Percentiles rank a stretch among this genome's conserved stretches.
These are phyloP conservation scores for Psilopsiagon aurifrons DNA, from an alignment of 2,113 vertebrate genomes.

Conservation along the genomic window DNA sequence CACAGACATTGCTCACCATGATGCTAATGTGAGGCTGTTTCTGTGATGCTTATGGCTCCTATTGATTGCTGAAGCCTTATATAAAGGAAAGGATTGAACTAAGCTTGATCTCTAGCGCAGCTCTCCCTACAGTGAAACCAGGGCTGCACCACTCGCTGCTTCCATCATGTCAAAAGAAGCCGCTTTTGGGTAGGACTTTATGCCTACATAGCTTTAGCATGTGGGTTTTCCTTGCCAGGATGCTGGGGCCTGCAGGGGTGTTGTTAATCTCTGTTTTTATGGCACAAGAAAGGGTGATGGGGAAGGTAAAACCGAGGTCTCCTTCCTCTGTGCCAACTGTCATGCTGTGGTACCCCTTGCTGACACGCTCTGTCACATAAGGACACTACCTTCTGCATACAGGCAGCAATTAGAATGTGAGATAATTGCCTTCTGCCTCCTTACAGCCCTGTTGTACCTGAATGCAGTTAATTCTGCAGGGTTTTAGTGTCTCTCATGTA, in stretches of 20 bases:
- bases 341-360: neutral
- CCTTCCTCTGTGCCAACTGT: neutral
- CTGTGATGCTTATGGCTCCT: neutral
- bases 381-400: neutral
- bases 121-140: neutral
- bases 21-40: neutral
- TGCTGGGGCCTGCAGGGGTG: neutral
- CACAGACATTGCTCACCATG: neutral
- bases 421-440: neutral
- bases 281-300: neutral
- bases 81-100: neutral
- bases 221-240: neutral
- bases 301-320: neutral
- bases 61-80: neutral
- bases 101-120: neutral
- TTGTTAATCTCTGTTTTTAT: neutral
- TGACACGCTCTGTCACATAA: neutral
- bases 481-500: neutral
- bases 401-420: neutral
- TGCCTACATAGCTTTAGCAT: neutral
- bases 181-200: neutral
- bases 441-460: neutral
- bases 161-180: neutral
- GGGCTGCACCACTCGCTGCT: neutral
- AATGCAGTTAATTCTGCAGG: neutral